These are phyloP conservation scores for Ochropacha duplaris DNA, from an alignment of 2,888 invertebrate genomes.

Conservation along the genomic window DNA sequence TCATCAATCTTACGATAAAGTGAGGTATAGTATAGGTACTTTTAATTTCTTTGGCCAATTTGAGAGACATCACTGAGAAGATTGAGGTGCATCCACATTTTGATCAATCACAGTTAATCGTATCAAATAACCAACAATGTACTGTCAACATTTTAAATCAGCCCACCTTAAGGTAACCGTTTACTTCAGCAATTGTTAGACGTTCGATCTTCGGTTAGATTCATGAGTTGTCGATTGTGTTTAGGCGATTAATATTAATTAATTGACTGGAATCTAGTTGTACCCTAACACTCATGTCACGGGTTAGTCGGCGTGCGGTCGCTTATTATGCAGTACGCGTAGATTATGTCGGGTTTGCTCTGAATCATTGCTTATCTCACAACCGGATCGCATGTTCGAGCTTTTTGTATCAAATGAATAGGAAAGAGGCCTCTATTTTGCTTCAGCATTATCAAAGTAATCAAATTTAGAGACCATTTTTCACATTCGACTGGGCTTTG, in stretches of 20 bases:
- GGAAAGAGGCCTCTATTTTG: conserved; percentile 1
- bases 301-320: conserved; percentile 4
- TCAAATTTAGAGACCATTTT: neutral
- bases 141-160: neutral
- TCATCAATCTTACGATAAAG: conserved; percentile 15
- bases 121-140: neutral
- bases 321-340: conserved; percentile 22
- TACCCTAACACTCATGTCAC: neutral
- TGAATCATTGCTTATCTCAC: conserved; percentile 7
- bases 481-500: neutral
- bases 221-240: neutral
- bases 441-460: neutral
- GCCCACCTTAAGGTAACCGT: neutral
- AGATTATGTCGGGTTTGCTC: conserved; percentile 10
- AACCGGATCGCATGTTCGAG: conserved; percentile 2
- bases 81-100: neutral
- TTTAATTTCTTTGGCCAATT: conserved; percentile 17
- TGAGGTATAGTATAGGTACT: neutral
- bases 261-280: neutral
- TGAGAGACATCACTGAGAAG: conserved; percentile 14
- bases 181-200: neutral
- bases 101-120: neutral
- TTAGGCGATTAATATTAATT: neutral
- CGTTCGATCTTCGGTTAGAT: neutral
- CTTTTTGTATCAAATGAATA: neutral